Conservation (phyloP, 2,888 invertebrate genomes). For the Phasia obesa region DNA sequence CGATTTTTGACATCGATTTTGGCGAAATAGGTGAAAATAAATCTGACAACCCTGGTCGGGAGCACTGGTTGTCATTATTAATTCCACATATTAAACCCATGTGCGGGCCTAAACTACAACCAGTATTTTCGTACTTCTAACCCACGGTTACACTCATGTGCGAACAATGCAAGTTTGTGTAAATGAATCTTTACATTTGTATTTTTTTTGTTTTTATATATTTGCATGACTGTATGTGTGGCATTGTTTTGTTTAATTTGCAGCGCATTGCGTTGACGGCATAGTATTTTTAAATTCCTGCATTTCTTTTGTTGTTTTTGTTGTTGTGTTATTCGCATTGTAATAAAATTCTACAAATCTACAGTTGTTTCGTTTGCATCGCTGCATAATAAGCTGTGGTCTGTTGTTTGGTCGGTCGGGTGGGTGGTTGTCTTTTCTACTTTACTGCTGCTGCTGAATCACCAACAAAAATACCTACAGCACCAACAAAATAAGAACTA, state of each 20-base stretch:
- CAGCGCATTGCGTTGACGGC: slow-evolving; percentile 66
- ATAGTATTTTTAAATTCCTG: slow-evolving; percentile 64
- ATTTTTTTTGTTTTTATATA: not conserved
- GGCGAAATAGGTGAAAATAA: no score
- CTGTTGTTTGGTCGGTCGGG: slow-evolving; percentile 52
- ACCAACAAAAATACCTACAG: slow-evolving; percentile 34
- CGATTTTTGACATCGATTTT: no score
- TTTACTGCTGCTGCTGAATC: slow-evolving; percentile 35
- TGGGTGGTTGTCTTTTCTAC: slow-evolving; percentile 29
- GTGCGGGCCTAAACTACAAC: no score
- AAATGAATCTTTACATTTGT: not conserved
- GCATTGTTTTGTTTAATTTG: slow-evolving; percentile 60
- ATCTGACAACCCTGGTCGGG: no score
- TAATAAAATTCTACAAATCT: slow-evolving; percentile 55
- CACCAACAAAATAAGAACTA: slow-evolving; percentile 28
- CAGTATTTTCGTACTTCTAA: not conserved
- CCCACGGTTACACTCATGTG: slow-evolving; percentile 49
- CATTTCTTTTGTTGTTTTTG: slow-evolving; percentile 55
- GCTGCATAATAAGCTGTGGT: slow-evolving; percentile 50
- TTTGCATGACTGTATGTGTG: slow-evolving; percentile 12
- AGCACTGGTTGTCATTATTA: no score
- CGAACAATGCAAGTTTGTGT: slow-evolving; percentile 35
- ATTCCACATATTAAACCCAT: no score
- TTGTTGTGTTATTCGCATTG: slow-evolving; percentile 52
- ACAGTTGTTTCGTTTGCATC: slow-evolving; percentile 67